Evolutionary conservation across 2,113 vertebrate species (phyloP).

Genomic region (Cercocebus atys): DNA sequence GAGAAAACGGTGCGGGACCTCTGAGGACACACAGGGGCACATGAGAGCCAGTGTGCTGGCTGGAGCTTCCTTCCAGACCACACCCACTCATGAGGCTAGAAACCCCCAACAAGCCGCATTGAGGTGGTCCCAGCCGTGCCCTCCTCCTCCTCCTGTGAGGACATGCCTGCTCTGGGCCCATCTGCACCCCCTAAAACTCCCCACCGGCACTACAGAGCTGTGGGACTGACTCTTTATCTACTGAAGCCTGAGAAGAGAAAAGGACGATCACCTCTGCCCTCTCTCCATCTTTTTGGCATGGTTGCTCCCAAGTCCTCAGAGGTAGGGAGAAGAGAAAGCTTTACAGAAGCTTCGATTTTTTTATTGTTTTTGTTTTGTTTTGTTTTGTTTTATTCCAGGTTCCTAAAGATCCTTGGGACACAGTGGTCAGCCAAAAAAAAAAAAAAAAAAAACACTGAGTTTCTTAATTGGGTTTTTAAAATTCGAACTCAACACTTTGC

Average conservation of each 20-base stretch:
- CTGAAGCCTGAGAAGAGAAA: background rate
- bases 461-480: background rate
- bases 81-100: background rate
- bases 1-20: background rate
- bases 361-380: background rate
- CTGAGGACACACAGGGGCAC: background rate
- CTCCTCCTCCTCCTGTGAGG: background rate
- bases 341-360: background rate
- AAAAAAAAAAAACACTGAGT: background rate
- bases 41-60: background rate
- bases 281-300: background rate
- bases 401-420: background rate
- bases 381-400: background rate
- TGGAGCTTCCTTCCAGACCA: background rate
- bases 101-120: rapidly evolving
- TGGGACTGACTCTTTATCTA: too few species aligned
- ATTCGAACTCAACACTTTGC: background rate
- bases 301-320: background rate
- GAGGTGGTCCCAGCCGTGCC: background rate
- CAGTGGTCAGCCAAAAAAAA: background rate
- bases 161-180: background rate
- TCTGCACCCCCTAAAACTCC: background rate
- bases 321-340: background rate
- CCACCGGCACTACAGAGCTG: background rate
- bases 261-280: background rate